phyloP scores from a whole-genome alignment of 1,140 invertebrate species.

The Drosophila sucinea region DNA sequence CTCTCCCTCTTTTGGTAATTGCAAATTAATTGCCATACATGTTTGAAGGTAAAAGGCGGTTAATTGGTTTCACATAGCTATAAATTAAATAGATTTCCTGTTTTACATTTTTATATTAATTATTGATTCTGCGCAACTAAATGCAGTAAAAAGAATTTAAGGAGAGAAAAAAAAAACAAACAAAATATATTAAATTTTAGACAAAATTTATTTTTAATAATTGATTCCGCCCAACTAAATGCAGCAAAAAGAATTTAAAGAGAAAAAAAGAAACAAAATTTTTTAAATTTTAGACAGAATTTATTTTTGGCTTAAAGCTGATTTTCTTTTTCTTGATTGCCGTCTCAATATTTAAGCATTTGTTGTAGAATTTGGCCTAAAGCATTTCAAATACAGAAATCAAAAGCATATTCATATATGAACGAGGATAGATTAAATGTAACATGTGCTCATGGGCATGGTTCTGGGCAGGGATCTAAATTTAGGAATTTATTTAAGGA shows the following conservation, averaged over 20 bases:
- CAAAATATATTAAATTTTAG: too few species aligned
- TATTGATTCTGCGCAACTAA: background rate
- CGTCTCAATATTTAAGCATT: background rate
- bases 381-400: background rate
- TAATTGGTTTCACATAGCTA: slow-evolving; percentile 8
- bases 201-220: background rate
- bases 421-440: too few species aligned
- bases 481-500: too few species aligned
- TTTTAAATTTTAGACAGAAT: too few species aligned
- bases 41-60: background rate
- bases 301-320: background rate
- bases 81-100: slow-evolving; percentile 16
- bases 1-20: slow-evolving; percentile 20
- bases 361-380: background rate
- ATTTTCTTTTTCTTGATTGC: background rate
- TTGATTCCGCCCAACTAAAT: background rate
- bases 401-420: background rate
- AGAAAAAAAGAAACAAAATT: background rate
- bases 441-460: too few species aligned
- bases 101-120: background rate
- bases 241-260: background rate
- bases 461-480: too few species aligned
- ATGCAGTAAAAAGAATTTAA: too few species aligned
- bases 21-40: slow-evolving; percentile 31
- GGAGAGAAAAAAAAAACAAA: background rate